These are phyloP conservation scores for Zele albiditarsus DNA, from an alignment of 2,888 invertebrate species.

Conservation along the genomic window DNA sequence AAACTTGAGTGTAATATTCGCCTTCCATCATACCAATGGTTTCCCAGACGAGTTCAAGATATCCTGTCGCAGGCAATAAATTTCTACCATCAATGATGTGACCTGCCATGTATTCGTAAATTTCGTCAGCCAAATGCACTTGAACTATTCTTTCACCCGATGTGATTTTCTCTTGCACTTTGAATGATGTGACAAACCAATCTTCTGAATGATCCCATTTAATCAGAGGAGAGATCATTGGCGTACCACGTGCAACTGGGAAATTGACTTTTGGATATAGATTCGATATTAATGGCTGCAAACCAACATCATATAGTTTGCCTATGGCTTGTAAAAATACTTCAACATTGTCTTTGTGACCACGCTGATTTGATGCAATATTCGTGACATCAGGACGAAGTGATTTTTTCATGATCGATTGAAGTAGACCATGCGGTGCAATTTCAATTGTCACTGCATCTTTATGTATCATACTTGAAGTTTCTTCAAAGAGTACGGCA, in stretches of 20 bases:
- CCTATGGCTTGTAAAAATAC: constrained; percentile 79
- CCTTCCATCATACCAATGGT: constrained; percentile 82
- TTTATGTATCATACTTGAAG: constrained; percentile 83
- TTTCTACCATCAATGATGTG: constrained; percentile 91
- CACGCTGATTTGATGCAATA: constrained; percentile 83
- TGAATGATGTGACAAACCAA: constrained; percentile 83
- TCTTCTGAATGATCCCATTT: constrained; percentile 90
- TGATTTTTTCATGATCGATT: constrained; percentile 88
- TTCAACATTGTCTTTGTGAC: constrained; percentile 79
- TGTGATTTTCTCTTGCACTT: constrained; percentile 79
- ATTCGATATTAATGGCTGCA: constrained; percentile 82
- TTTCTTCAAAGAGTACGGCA: constrained; percentile 85
- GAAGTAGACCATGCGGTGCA: constrained; percentile 91
- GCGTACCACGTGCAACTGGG: constrained; percentile 91
- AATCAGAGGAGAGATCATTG: constrained; percentile 88
- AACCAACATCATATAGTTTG: constrained; percentile 84
- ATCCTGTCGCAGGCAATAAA: constrained; percentile 89
- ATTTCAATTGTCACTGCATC: constrained; percentile 91
- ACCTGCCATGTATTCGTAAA: constrained; percentile 82
- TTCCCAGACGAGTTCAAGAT: constrained; percentile 85
- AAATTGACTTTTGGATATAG: constrained; percentile 85
- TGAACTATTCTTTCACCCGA: constrained; percentile 79
- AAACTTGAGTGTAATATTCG: constrained; percentile 80
- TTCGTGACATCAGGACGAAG: constrained; percentile 82
- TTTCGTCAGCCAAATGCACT: constrained; percentile 78